Conservation (phyloP, 64 coral and sea anemone species). For the Porites australiensis region DNA sequence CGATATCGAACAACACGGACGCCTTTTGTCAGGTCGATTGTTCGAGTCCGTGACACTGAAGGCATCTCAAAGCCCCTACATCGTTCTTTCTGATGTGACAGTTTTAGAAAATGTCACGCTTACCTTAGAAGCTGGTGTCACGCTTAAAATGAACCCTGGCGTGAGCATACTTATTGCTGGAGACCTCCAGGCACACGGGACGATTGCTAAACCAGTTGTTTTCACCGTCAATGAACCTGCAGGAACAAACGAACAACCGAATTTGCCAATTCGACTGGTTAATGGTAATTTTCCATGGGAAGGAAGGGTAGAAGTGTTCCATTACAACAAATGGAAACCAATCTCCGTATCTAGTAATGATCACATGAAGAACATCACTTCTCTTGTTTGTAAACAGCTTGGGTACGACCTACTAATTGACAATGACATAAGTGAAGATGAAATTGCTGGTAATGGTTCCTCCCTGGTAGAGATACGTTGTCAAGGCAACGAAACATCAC, state of each 20-base stretch:
- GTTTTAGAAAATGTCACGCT: constrained; percentile 59
- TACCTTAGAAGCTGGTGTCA: constrained; percentile 70
- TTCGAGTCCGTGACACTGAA: constrained; percentile 56
- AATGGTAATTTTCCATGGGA: constrained; percentile 79
- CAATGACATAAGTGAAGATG: not conserved
- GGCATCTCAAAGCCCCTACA: constrained; percentile 63
- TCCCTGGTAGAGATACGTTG: constrained; percentile 42
- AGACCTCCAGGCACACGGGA: constrained; percentile 65
- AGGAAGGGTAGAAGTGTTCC: constrained; percentile 48
- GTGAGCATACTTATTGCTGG: constrained; percentile 78
- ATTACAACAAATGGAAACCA: constrained; percentile 66
- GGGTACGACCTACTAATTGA: constrained; percentile 32
- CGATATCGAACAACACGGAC: not conserved
- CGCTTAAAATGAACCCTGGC: constrained; percentile 52
- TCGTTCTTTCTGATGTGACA: constrained; percentile 65
- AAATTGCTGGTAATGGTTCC: not conserved
- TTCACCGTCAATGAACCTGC: constrained; percentile 22
- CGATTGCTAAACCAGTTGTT: constrained; percentile 27
- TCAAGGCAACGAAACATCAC: constrained; percentile 69
- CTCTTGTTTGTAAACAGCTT: constrained; percentile 69
- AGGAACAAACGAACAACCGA: not conserved
- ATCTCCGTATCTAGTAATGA: not conserved
- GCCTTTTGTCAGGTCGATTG: constrained; percentile 59
- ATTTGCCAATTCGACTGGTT: constrained; percentile 36
- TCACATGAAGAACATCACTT: not conserved